These are phyloP conservation scores for Mongoloraphidia duomilia DNA, from an alignment of 2,888 invertebrate species.

Conservation along the genomic window DNA sequence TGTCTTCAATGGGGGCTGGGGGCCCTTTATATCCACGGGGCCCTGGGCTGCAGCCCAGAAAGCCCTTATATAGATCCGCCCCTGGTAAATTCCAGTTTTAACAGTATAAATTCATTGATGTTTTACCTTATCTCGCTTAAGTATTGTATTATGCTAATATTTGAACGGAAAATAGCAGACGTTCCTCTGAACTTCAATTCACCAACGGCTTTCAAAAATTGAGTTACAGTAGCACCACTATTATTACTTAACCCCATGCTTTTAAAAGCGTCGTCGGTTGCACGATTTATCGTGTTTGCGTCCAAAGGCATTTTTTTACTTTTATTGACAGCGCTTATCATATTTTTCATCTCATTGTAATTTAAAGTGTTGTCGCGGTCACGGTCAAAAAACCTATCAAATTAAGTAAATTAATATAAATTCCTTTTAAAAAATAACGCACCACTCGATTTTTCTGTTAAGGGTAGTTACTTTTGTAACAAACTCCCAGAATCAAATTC, in stretches of 20 bases:
- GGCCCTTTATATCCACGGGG: too few relatives aligned
- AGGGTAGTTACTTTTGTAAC: too few relatives aligned
- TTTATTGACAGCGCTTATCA: conserved; percentile 39
- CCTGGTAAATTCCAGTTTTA: too few relatives aligned
- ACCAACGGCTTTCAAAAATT: conserved; percentile 48
- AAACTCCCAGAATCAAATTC: too few relatives aligned
- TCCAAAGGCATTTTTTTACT: conserved; percentile 38
- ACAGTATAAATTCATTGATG: too few relatives aligned
- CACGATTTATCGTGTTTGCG: conserved; percentile 36
- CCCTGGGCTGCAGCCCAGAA: too few relatives aligned
- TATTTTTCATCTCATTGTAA: conserved; percentile 41
- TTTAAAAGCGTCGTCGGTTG: conserved; percentile 26
- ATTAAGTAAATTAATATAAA: background rate
- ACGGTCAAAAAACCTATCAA: conserved; percentile 42
- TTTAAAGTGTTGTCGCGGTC: conserved; percentile 38
- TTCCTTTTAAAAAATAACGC: background rate
- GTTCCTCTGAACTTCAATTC: conserved; percentile 52
- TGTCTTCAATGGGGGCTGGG: too few relatives aligned
- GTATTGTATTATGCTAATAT: conserved; percentile 26
- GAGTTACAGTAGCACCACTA: conserved; percentile 24
- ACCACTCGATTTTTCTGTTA: too few relatives aligned
- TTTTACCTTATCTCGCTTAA: conserved; percentile 16
- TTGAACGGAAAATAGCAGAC: conserved; percentile 46
- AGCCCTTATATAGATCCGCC: too few relatives aligned
- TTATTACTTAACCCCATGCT: conserved; percentile 19